Percentiles rank a stretch among this genome's conserved stretches.
Evolutionary conservation across 1,140 invertebrate genomes (phyloP).

Genomic region (Cecropterus lyciades): DNA sequence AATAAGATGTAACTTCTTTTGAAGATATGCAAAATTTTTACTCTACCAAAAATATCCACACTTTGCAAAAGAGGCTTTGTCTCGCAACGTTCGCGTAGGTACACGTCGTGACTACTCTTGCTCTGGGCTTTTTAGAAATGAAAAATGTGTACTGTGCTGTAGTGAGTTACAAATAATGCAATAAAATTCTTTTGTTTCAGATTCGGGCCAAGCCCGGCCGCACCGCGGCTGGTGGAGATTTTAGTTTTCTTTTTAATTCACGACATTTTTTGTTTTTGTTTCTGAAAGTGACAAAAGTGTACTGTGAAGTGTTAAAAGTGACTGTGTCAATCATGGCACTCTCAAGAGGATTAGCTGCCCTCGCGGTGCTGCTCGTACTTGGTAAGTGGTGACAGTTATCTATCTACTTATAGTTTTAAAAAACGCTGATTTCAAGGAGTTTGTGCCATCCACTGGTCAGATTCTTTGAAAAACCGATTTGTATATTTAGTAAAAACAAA

Average conservation of each 20-base stretch:
- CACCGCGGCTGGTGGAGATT: constrained; percentile 64
- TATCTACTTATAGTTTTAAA: no score
- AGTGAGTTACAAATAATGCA: constrained; percentile 16
- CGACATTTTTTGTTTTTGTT: constrained; percentile 49
- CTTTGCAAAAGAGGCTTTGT: background rate
- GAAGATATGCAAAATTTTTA: background rate
- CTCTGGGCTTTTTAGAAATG: background rate
- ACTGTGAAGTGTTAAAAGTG: constrained; percentile 70
- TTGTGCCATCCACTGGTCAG: no score
- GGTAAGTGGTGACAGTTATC: constrained; percentile 54
- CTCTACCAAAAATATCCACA: constrained; percentile 7
- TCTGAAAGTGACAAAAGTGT: constrained; percentile 60
- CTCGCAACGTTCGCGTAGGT: background rate
- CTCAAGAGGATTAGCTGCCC: constrained; percentile 60
- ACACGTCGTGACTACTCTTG: background rate
- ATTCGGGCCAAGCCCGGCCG: constrained; percentile 74
- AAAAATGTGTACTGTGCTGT: background rate
- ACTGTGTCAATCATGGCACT: constrained; percentile 63
- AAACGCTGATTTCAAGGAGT: no score
- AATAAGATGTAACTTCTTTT: constrained; percentile 1
- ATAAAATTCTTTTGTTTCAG: constrained; percentile 64
- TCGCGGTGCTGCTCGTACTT: constrained; percentile 71
- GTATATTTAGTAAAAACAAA: no score
- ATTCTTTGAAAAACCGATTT: no score
- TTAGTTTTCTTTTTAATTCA: constrained; percentile 43